Percentiles rank a stretch among this genome's conserved stretches.
phyloP scores from a whole-genome alignment of 2,888 invertebrate genomes.

The Eulithis prunata region DNA sequence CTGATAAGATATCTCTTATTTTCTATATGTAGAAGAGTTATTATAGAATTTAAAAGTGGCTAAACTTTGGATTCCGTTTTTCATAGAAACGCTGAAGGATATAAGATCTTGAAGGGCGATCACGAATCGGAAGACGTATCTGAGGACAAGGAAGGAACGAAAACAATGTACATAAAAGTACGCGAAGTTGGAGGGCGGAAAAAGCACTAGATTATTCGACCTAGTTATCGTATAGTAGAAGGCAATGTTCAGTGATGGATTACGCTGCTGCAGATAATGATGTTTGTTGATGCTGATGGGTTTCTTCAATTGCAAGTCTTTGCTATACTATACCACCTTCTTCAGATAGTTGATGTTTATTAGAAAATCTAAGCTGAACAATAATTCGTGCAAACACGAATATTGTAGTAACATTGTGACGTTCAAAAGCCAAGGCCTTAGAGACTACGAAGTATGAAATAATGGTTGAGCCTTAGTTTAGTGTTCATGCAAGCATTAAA shows the following conservation, averaged over 20 bases:
- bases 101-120: neutral
- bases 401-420: conserved; percentile 37
- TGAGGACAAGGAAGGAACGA: neutral
- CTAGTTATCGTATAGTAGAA: neutral
- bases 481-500: conserved; percentile 27
- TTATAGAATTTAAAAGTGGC: no score
- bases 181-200: neutral
- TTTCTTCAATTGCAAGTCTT: no score
- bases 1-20: no score
- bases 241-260: neutral
- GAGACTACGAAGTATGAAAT: conserved; percentile 22
- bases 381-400: conserved; percentile 52
- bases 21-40: no score
- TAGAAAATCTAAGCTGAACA: conserved; percentile 24
- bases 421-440: conserved; percentile 18
- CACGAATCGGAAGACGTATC: neutral
- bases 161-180: neutral
- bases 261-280: neutral
- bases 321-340: neutral
- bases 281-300: no score
- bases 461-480: conserved; percentile 26
- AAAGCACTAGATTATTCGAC: neutral
- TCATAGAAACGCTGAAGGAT: neutral
- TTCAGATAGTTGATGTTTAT: neutral
- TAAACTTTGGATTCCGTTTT: no score